Evolutionary conservation across 2,113 vertebrate species (phyloP).

Genomic region (Saccopteryx leptura): DNA sequence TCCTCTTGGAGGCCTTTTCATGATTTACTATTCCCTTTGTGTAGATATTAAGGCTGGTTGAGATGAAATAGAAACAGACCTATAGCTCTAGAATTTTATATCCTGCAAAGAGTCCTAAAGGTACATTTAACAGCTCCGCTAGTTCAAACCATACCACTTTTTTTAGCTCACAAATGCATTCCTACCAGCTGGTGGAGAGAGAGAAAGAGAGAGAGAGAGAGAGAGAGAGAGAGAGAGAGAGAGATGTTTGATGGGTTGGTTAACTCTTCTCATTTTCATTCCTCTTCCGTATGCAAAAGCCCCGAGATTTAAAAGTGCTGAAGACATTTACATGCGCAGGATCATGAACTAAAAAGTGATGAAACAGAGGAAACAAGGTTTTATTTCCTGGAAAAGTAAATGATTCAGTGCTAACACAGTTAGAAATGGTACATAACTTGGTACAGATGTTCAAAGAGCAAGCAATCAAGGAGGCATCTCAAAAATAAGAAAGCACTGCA

Average conservation of each 20-base stretch:
- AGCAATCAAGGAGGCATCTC: constrained; percentile 5
- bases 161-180: constrained; percentile 56
- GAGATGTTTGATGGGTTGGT: neutral
- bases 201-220: neutral
- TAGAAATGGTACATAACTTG: constrained; percentile 71
- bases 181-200: neutral
- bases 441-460: constrained; percentile 67
- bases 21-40: constrained; percentile 77
- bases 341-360: constrained; percentile 62
- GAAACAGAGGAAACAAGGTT: constrained; percentile 60
- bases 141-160: constrained; percentile 16
- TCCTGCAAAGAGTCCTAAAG: constrained; percentile 48
- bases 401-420: constrained; percentile 71
- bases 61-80: constrained; percentile 68
- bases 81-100: constrained; percentile 69
- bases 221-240: neutral
- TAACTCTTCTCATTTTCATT: constrained; percentile 59
- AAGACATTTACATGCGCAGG: constrained; percentile 35
- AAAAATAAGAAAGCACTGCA: neutral
- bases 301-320: neutral
- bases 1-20: constrained; percentile 68
- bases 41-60: constrained; percentile 75
- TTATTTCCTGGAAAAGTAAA: constrained; percentile 71
- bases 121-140: constrained; percentile 47
- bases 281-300: neutral